phyloP scores from a whole-genome alignment of 2,797 vertebrate genomes.

The Gymnocypris eckloni region DNA sequence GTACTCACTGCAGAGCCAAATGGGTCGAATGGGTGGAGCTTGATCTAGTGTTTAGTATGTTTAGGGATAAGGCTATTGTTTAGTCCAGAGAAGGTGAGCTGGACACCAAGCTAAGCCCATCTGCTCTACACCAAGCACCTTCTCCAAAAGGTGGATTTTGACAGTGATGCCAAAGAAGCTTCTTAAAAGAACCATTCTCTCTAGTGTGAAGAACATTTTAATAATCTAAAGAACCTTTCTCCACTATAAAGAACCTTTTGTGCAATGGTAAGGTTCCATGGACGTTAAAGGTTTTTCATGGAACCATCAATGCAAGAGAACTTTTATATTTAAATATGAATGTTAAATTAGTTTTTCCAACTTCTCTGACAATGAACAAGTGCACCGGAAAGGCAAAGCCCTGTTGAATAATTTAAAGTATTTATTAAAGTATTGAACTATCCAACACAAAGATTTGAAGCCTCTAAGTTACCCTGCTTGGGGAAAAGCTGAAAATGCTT shows the following conservation, averaged over 20 bases:
- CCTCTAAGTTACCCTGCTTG: background rate
- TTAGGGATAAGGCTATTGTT: background rate
- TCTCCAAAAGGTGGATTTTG: background rate
- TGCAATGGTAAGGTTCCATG: background rate
- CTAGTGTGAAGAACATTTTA: too few relatives aligned
- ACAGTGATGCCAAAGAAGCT: background rate
- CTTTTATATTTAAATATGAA: background rate
- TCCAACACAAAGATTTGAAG: background rate
- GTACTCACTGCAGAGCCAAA: background rate
- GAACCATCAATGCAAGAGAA: background rate
- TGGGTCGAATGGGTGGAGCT: too few relatives aligned
- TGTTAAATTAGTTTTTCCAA: conserved; percentile 1
- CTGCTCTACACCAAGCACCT: background rate
- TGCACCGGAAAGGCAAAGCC: background rate
- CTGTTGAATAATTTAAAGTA: background rate
- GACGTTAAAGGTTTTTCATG: background rate
- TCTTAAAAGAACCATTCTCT: background rate
- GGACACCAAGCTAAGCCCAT: background rate
- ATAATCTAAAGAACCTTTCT: too few relatives aligned
- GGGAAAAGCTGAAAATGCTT: background rate
- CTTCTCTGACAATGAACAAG: background rate
- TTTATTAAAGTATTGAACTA: conserved; percentile 10
- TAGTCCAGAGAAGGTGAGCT: background rate
- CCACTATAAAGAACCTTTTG: background rate
- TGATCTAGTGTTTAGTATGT: too few relatives aligned